Evolutionary conservation across 2,113 vertebrate genomes (phyloP), one percentile per base, ranked within the genome.

Genomic region (Dissostichus mawsoni): DNA sequence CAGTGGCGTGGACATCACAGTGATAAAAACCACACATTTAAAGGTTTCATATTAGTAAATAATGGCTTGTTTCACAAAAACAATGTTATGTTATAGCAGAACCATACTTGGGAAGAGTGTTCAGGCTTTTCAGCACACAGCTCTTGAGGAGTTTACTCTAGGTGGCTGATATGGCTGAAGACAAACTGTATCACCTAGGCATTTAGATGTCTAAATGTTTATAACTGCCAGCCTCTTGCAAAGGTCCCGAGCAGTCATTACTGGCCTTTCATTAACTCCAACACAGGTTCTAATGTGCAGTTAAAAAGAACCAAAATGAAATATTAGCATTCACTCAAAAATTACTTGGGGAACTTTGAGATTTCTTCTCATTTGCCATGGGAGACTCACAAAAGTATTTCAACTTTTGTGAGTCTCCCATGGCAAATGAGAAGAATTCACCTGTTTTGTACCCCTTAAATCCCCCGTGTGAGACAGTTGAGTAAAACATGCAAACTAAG

Each of bases 401-500:
- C n/a, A n/a, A n/a, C n/a, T n/a, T n/a, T n/a, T n/a, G n/a, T n/a
- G n/a, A n/a, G n/a, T n/a, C n/a, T n/a, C n/a, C n/a, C n/a, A n/a
- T n/a, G n/a, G n/a, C n/a, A n/a, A n/a, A n/a, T 61, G 3, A 18
- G 36, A 17, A 10, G 1, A 41, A 41, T 41, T 41, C 36, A 41
- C 36, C 36, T 41, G 36, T 41, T 41, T 41, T 41, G 6, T 1
- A 41, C 36, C 7, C 12, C 1, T 8, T 52, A 14, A 74, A 64
- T 7, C 36, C 7, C 36, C 36, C 36, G 5, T 41, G 36, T 41
- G 36, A 41, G 36, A 41, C 36, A 8, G 36, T 44, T 36, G 33
- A 52, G 56, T 76, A 23, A 29, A 52, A 59, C 8, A 13, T 75
- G 61, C 72, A 64, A 80, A 80, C 18, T 29, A 55, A 71, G 2